Evolutionary conservation across 2,113 vertebrate species (phyloP), one percentile per base, ranked within the genome.

Genomic region (Myrmecophaga tridactyla): DNA sequence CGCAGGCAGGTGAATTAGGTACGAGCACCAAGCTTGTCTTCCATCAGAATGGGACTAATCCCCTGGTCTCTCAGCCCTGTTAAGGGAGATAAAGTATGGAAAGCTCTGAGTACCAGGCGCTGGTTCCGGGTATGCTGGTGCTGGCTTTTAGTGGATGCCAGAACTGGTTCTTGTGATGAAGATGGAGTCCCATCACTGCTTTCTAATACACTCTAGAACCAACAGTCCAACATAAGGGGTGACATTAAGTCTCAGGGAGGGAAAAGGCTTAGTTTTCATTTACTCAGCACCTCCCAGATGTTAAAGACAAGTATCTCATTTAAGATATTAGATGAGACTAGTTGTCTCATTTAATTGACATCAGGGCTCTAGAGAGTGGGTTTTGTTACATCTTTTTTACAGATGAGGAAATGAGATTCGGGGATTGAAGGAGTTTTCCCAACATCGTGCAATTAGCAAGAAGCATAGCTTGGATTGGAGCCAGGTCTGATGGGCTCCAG

Each of bases 401-500:
- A 96, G 78, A 60, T 80, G 46, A 94, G 41, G 36, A 88, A 96
- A 86, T 20, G 21, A 89, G 51, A 72, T 15, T 93, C 4, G 0
- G 63, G 8, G 41, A 11, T 43, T 77, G 6, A 39, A 83, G 75
- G 84, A 48, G 48, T 67, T 58, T 69, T 81, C 65, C 70, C 34
- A 60, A 27, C 1, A 4, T 69, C 36, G 21, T 69, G 36, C 1
- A 83, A 48, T 63, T 20, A 75, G 17, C 73, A 83, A 39, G 41
- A 80, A 60, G 34, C 20, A 94, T 43, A 62, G 29, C 60, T 95
- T 17, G 62, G 29, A 13, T 88, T 95, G 92, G 87, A 86, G 56
- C 46, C n/a, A 46, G 56, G n/a, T 17, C 69, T n/a, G 27, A 39
- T 20, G 17, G 62, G 14, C 53, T 85, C 27, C 39, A 65, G 58